Evolutionary conservation across 2,113 vertebrate genomes (phyloP).

Genomic region (Jacana jacana): DNA sequence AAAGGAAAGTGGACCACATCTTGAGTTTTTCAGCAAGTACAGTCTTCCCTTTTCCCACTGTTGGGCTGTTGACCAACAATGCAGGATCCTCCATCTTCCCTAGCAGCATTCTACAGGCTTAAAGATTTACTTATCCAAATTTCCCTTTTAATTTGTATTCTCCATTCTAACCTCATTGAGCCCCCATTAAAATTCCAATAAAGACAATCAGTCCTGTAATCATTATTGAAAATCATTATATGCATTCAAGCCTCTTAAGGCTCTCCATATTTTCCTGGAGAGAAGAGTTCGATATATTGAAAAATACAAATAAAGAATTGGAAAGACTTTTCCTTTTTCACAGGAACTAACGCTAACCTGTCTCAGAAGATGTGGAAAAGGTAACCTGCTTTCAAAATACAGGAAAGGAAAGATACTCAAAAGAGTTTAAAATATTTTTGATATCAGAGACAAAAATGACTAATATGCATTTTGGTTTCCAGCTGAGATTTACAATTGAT

Average conservation of each 20-base stretch:
- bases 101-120: neutral
- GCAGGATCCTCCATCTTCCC: neutral
- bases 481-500: constrained; percentile 18
- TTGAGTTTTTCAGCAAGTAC: neutral
- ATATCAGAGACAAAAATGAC: neutral
- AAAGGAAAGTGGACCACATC: neutral
- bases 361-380: neutral
- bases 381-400: neutral
- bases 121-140: neutral
- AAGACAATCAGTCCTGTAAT: neutral
- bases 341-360: neutral
- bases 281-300: neutral
- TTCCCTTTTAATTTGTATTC: neutral
- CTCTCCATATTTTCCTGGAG: neutral
- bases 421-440: neutral
- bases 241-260: neutral
- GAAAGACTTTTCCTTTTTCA: neutral
- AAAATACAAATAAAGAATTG: neutral
- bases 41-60: neutral
- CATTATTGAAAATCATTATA: neutral
- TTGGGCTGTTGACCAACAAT: neutral
- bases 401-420: neutral
- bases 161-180: neutral
- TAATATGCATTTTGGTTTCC: neutral
- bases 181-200: neutral